Base-by-base conservation (phyloP, 2,113 vertebrate genomes). In the Psettodes erumei region DNA sequence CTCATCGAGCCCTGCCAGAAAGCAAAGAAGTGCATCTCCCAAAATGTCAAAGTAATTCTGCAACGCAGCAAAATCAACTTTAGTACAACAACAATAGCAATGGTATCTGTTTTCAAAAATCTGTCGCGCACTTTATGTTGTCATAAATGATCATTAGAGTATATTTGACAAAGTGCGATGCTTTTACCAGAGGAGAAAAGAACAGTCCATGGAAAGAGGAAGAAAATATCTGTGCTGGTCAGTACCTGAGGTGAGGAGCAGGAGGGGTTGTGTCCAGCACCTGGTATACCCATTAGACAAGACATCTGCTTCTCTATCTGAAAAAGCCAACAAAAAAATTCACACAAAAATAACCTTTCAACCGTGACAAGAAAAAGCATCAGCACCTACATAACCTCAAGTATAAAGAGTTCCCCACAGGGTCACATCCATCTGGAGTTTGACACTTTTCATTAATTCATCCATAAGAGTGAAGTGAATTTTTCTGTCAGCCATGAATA, bases 241-340 rank as follows among this genome's bases (percentile, higher is more conserved):
- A 90, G 92, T 88, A 98, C 96, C 95, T 97, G 97, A 66, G 96
- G 94, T 82, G 96, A 95, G 82, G 96, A 95, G 65, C 96, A 96
- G 1, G 95, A 92, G 58, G 95, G 95, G 87, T 83, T 96, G 91
- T 96, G 95, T 85, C 94, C 93, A 16, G 96, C 95, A 25, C 95
- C 95, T 87, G 96, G 95, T 90, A 97, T 94, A 63, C 94, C 96
- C 95, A 96, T 95, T 90, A 97, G 93, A 92, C 93, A 96, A 88
- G 96, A 95, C 95, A 98, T 96, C 91, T 97, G 97, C 84, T 97
- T 94, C 86, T 97, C 96, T 94, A 97, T 96, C 96, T 97, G 91
- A 88, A 80, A 61, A 88, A 75, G 69, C 60, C 42, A 42, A 42
- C 65, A 51, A 51, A 23, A 15, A 53, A 45, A 66, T 61, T 64